Evolutionary conservation across 2,797 vertebrate genomes (phyloP).

Genomic region (Luscinia megarhynchos): DNA sequence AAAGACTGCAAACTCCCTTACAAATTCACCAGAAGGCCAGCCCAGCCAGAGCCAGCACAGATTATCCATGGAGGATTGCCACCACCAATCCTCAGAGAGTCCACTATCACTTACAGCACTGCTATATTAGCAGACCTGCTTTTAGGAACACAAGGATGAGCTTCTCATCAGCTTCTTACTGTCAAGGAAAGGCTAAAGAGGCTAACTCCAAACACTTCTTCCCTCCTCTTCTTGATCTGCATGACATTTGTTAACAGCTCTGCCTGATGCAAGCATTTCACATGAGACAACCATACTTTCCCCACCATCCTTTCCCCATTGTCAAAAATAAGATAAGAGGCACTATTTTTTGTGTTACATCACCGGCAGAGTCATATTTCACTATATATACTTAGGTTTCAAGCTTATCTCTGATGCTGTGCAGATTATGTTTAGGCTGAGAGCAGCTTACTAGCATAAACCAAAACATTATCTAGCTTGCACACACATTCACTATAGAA

Average conservation of each 20-base stretch:
- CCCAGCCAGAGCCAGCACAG: background rate
- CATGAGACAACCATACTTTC: background rate
- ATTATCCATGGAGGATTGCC: background rate
- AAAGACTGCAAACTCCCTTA: background rate
- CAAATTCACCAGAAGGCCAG: background rate
- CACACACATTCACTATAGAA: background rate
- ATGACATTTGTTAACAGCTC: background rate
- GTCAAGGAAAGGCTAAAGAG: background rate
- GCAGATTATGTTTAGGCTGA: background rate
- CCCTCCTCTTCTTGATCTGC: background rate
- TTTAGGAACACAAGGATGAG: constrained; percentile 13
- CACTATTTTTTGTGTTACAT: background rate
- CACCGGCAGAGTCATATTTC: background rate
- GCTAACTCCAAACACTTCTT: background rate
- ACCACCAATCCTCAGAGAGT: background rate
- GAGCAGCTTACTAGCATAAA: background rate
- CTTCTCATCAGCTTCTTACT: background rate
- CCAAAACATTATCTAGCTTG: background rate
- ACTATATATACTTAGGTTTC: background rate
- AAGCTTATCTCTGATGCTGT: background rate
- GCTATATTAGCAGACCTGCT: background rate
- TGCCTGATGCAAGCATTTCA: background rate
- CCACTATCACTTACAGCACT: background rate
- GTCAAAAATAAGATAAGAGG: background rate
- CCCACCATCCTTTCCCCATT: background rate